Base-by-base conservation (phyloP, 2,113 vertebrate species). In the Saimiri boliviensis region DNA sequence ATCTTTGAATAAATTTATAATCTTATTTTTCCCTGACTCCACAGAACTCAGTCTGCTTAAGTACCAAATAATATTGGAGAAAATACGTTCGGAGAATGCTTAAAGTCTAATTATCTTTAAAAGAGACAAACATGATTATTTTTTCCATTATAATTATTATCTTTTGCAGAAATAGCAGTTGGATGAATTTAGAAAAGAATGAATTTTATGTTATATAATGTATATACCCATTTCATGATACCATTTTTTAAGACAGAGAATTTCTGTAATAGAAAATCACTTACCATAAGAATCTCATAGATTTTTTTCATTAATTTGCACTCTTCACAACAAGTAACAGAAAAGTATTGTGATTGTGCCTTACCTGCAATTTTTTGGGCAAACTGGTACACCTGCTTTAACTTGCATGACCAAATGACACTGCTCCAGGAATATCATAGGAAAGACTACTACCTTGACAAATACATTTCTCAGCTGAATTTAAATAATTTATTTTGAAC, bases 221-320 rank as follows among this genome's bases (percentile, higher is more conserved):
- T 76, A 2, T 60, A 68, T 21, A 85, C 13, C 17, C 74, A 47
- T 95, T 94, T 92, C 10, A 79, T 40, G 19, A 40, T 45, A 37
- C 25, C 30, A 74, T 81, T 94, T 84, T 71, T 76, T 77, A 73
- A 91, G 82, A 89, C 13, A 66, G 49, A 98, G n/a, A 54, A 97
- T 97, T 93, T 25, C 9, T 96, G 54, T 96, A 63, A 89, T 97
- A 96, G 63, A 8, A 97, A 91, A 60, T 1, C 3, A 84, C 80
- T 91, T 94, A 73, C 42, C 83, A 63, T 94, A 98, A 96, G 58
- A 71, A 52, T 95, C 35, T 94, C 79, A 95, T 84, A 96, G 90
- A 32, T 10, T 60, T 84, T 98, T 96, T 92, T 32, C n/a, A 97
- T 89, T 98, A 97, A 86, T 68, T 89, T 91, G 35, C 66, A 63